Base-by-base conservation (phyloP, 2,797 vertebrate genomes). In the Naso thynnoides region DNA sequence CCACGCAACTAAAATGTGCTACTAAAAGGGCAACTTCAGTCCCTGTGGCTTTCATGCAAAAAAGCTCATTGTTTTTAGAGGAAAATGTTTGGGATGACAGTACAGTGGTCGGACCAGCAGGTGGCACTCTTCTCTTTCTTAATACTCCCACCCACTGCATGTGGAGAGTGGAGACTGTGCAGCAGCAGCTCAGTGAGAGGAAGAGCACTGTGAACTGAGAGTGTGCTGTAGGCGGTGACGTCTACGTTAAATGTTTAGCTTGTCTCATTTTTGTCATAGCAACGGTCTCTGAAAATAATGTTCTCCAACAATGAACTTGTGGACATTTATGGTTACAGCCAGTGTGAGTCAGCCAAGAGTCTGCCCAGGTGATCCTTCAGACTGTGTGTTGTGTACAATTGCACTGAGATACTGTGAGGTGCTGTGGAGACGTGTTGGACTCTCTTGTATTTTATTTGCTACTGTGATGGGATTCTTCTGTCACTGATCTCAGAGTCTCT, bases 91-190 rank as follows among this genome's bases (percentile, higher is more conserved):
- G 54, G 42, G 63, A 59, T 48, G 67, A 53, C 60, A 78, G 72
- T 73, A 31, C 11, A 29, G 73, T 70, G 78, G 86, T 92, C 68
- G 75, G 87, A 92, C 89, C 92, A 94, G 93, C 92, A 93, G 94
- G 91, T 88, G 92, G 88, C 90, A 76, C 78, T 89, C 79, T 86
- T 82, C 78, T 85, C 86, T 60, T 79, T 57, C 42, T 62, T 61
- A 69, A 67, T 38, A 52, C 63, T 60, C 58, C 44, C 33, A 65
- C 23, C 49, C 67, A 59, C 10, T 38, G 55, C 31, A 58, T 31
- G 36, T 33, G 9, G 19, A 10, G 26, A 31, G 56, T 42, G 70
- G 39, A 53, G 50, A 52, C 41, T 60, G 45, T 63, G 44, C 31
- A 33, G 31, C 31, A 33, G 31, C 31, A 53, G 31, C 42, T 59